A percentile compares a stretch with the other conserved stretches of the same genome.
Conservation (phyloP, 2,113 vertebrate species). For the Apaloderma vittatum region DNA sequence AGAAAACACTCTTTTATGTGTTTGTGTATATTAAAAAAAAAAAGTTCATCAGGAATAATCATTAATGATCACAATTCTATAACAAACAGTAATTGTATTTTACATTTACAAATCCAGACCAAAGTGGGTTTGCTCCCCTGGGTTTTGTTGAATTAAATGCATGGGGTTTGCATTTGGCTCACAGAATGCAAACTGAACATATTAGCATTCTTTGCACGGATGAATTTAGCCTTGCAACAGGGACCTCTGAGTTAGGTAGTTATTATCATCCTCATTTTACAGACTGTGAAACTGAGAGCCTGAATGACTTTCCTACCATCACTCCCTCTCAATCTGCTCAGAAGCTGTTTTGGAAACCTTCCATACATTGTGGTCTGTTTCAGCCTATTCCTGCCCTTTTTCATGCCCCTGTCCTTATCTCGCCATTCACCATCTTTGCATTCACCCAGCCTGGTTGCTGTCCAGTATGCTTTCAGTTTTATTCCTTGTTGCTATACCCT, state of each 20-base stretch:
- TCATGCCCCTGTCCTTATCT: neutral
- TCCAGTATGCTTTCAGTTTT: neutral
- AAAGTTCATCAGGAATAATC: neutral
- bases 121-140: neutral
- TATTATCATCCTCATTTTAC: neutral
- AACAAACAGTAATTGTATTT: neutral
- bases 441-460: neutral
- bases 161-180: neutral
- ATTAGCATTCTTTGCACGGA: neutral
- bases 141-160: neutral
- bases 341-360: neutral
- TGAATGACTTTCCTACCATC: neutral
- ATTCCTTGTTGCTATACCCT: neutral
- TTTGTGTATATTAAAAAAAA: neutral
- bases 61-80: neutral
- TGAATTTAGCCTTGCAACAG: neutral
- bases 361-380: neutral
- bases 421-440: neutral
- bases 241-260: neutral
- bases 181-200: neutral
- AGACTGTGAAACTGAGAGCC: neutral
- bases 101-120: neutral
- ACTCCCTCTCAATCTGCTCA: neutral
- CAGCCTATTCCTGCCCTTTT: neutral
- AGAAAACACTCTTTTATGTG: fast-evolving